Evolutionary conservation across 2,888 invertebrate genomes (phyloP).

Genomic region (Cerastoderma edule): DNA sequence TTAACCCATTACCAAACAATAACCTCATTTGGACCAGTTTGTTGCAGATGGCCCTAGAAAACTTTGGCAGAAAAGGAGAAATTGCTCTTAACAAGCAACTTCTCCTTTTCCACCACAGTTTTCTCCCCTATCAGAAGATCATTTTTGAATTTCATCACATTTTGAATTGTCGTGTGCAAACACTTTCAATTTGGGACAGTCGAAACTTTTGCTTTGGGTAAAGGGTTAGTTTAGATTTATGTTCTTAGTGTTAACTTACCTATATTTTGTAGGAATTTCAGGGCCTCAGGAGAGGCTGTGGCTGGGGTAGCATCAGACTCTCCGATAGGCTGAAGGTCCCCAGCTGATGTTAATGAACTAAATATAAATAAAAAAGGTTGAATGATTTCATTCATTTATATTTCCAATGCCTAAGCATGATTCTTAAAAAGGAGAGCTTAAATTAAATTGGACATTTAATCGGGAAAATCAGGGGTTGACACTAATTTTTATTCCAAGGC

Average conservation of each 20-base stretch:
- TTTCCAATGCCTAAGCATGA: neutral
- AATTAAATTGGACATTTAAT: neutral
- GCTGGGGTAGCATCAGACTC: slow-evolving; percentile 52
- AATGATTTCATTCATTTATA: too few species aligned
- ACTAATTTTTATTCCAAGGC: neutral
- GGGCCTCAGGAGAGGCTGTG: slow-evolving; percentile 67
- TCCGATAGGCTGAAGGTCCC: slow-evolving; percentile 26
- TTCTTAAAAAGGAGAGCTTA: neutral
- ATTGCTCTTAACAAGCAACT: neutral
- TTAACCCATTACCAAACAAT: neutral
- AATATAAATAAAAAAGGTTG: slow-evolving; percentile 17
- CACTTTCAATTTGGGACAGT: too few species aligned
- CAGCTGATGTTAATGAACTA: slow-evolving; percentile 52
- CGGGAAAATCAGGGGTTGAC: neutral
- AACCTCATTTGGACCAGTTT: neutral
- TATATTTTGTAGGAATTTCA: slow-evolving; percentile 73
- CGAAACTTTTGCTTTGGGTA: neutral
- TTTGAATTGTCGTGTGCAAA: too few species aligned
- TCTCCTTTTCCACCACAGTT: slow-evolving; percentile 6
- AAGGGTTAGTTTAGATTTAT: neutral
- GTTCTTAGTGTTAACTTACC: slow-evolving; percentile 49
- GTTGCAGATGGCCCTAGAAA: neutral
- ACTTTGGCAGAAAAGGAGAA: neutral
- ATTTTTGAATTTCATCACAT: too few species aligned
- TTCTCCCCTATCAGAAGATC: too few species aligned